A percentile compares a stretch with the other conserved stretches of the same genome.
Conservation (phyloP, 2,113 vertebrate genomes). For the Urocolius indicus region DNA sequence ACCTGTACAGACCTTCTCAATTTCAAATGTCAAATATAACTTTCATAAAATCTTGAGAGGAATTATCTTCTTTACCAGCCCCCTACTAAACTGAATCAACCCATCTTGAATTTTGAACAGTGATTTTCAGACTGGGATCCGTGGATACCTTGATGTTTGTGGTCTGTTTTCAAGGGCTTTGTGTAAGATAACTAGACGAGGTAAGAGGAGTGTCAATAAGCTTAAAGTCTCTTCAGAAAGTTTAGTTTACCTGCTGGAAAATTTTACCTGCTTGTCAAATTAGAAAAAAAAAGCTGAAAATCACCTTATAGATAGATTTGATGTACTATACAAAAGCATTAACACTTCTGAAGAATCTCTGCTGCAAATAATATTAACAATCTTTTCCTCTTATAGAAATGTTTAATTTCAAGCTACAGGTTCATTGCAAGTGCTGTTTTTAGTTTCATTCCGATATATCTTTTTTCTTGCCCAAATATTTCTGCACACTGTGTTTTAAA, state of each 20-base stretch:
- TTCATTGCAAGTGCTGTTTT: background rate
- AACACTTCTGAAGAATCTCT: background rate
- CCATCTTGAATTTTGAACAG: background rate
- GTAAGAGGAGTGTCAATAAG: background rate
- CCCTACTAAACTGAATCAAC: background rate
- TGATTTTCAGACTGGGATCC: slow-evolving; percentile 4
- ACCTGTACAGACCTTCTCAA: background rate
- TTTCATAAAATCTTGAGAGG: background rate
- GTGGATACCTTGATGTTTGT: background rate
- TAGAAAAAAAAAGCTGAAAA: background rate
- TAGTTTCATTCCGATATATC: background rate
- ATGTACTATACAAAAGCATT: background rate
- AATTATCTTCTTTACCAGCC: background rate
- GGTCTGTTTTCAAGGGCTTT: slow-evolving; percentile 14
- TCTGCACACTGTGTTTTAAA: background rate
- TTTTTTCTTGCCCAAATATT: background rate
- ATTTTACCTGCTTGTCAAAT: background rate
- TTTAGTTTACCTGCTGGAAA: background rate
- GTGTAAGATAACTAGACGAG: slow-evolving; percentile 3
- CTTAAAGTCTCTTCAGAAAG: background rate
- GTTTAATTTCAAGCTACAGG: background rate
- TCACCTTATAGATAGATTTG: background rate
- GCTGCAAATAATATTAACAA: background rate
- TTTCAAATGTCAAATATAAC: background rate
- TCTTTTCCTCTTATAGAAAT: background rate